These are phyloP conservation scores for Oryzias curvinotus DNA, from an alignment of 2,113 vertebrate species.

Conservation along the genomic window DNA sequence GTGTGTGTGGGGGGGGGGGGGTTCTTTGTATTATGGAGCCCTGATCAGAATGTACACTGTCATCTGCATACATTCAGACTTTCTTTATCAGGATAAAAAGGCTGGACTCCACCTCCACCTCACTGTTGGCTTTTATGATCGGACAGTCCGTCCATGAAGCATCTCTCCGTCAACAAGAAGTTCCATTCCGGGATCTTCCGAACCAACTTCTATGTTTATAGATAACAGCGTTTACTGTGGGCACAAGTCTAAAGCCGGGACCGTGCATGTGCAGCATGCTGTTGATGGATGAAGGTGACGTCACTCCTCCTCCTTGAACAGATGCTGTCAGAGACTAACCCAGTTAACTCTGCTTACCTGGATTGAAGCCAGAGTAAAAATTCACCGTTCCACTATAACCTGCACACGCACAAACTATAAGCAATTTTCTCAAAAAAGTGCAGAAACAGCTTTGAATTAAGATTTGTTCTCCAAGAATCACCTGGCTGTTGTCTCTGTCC, in stretches of 20 bases:
- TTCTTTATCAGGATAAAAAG: no score
- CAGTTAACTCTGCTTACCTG: slow-evolving; percentile 55
- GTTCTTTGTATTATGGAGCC: no score
- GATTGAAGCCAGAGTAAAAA: not conserved
- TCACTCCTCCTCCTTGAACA: slow-evolving; percentile 37
- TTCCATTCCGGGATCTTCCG: no score
- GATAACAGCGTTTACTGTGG: no score
- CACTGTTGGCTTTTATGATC: no score
- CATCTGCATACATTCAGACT: no score
- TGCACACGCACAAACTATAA: not conserved
- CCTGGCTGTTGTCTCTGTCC: slow-evolving; percentile 33
- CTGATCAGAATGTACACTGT: no score
- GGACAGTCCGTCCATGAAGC: no score
- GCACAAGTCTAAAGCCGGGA: not conserved
- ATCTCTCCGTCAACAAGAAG: no score
- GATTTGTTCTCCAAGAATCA: slow-evolving; percentile 22
- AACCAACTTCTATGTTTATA: no score
- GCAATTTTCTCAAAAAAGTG: not conserved
- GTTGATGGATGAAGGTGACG: slow-evolving; percentile 11
- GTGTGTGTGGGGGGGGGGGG: no score
- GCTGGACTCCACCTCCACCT: no score
- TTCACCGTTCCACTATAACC: not conserved
- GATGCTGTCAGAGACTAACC: slow-evolving; percentile 49
- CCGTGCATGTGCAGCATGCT: not conserved
- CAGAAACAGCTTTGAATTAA: not conserved